These are phyloP conservation scores for Enteromius unitaeniatus DNA, from an alignment of 2,797 vertebrate genomes.

Conservation along the genomic window DNA sequence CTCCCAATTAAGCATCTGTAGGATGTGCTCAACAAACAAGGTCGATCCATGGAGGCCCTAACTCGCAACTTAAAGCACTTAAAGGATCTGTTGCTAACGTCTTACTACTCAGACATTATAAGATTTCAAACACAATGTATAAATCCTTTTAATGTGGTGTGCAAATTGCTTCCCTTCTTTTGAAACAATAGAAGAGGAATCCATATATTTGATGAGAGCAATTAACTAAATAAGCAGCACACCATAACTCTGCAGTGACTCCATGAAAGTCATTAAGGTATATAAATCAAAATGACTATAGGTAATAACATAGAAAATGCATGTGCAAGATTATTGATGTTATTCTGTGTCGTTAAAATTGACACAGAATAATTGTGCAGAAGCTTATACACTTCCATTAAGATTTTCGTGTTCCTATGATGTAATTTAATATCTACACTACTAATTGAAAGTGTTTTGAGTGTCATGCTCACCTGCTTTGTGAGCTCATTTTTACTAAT, in stretches of 20 bases:
- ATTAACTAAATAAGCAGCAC: slow-evolving; percentile 51
- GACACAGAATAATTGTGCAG: background rate
- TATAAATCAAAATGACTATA: slow-evolving; percentile 30
- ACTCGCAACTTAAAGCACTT: too few relatives aligned
- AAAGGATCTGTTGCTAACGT: too few relatives aligned
- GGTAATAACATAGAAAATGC: slow-evolving; percentile 30
- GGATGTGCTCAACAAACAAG: too few relatives aligned
- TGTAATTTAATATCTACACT: slow-evolving; percentile 2
- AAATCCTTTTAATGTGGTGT: slow-evolving; percentile 25
- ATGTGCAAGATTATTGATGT: slow-evolving; percentile 26
- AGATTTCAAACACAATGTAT: background rate
- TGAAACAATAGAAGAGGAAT: slow-evolving; percentile 37
- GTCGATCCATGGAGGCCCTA: too few relatives aligned
- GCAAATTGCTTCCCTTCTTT: slow-evolving; percentile 1
- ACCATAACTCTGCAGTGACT: slow-evolving; percentile 37
- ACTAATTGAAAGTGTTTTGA: background rate
- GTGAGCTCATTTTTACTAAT: slow-evolving; percentile 3
- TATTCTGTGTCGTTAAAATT: background rate
- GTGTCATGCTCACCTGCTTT: background rate
- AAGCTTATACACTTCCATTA: background rate
- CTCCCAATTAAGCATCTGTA: too few relatives aligned
- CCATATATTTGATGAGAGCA: slow-evolving; percentile 41
- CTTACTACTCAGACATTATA: too few relatives aligned
- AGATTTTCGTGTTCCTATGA: background rate
- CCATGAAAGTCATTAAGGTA: slow-evolving; percentile 41